These are phyloP conservation scores for Hypercompe scribonia DNA, from an alignment of 2,888 invertebrate genomes.

Conservation along the genomic window DNA sequence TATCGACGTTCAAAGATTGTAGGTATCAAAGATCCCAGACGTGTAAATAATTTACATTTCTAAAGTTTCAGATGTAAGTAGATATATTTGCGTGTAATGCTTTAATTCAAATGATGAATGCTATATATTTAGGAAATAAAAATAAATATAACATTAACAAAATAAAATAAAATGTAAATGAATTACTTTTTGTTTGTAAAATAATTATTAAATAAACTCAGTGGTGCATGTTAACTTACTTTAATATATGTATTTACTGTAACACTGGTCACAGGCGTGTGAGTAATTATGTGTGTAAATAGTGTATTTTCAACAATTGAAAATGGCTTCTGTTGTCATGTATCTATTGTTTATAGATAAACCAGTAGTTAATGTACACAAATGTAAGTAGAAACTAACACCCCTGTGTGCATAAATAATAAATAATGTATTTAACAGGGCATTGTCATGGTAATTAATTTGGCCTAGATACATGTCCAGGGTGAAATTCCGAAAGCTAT, in stretches of 20 bases:
- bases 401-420: conserved; percentile 74
- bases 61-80: no score
- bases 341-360: conserved; percentile 43
- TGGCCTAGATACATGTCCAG: conserved; percentile 67
- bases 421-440: conserved; percentile 77
- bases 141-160: no score
- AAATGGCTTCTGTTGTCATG: conserved; percentile 8
- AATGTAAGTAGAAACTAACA: conserved; percentile 62
- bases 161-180: no score
- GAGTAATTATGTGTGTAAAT: neutral
- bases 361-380: conserved; percentile 59
- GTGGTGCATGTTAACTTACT: neutral
- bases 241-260: neutral
- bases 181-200: neutral
- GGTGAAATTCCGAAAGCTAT: conserved; percentile 65
- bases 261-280: neutral
- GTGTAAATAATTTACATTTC: no score
- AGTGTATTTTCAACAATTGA: conserved; percentile 19
- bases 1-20: no score
- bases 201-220: neutral
- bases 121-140: neutral
- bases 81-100: no score
- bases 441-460: conserved; percentile 82
- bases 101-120: neutral
- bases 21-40: no score